Evolutionary conservation across 1,140 invertebrate species (phyloP).

Genomic region (Drosophila miranda): DNA sequence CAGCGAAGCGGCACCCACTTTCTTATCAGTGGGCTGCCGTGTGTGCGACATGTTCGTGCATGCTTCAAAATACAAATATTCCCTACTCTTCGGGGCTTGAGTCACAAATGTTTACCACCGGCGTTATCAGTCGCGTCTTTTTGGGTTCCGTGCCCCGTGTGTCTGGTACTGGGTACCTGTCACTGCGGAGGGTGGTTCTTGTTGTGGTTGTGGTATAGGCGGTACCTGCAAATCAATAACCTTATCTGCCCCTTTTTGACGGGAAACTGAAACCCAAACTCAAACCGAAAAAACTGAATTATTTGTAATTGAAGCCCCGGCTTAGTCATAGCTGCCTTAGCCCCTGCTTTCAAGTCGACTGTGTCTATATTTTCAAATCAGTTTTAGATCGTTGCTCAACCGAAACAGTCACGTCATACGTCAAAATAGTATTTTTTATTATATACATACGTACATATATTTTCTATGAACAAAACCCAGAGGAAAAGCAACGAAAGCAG

Average conservation of each 20-base stretch:
- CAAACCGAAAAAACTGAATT: too few relatives aligned
- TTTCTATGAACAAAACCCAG: neutral
- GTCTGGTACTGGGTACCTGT: constrained; percentile 23
- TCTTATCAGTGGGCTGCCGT: constrained; percentile 10
- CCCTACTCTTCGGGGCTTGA: constrained; percentile 16
- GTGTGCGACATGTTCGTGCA: neutral
- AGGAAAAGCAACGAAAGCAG: neutral
- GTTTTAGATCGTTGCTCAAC: too few relatives aligned
- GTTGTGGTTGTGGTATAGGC: constrained; percentile 11
- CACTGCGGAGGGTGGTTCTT: constrained; percentile 14
- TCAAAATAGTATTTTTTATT: too few relatives aligned
- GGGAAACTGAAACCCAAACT: too few relatives aligned
- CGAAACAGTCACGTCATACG: too few relatives aligned
- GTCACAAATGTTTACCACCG: constrained; percentile 10
- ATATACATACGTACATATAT: too few relatives aligned
- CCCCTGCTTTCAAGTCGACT: too few relatives aligned
- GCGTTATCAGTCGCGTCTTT: constrained; percentile 2
- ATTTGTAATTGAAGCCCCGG: too few relatives aligned
- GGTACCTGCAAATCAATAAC: constrained; percentile 42
- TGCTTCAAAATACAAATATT: constrained; percentile 7
- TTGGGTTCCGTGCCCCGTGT: constrained; percentile 2
- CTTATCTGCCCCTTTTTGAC: constrained; percentile 13
- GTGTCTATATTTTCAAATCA: too few relatives aligned
- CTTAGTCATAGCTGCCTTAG: too few relatives aligned
- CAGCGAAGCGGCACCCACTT: neutral